Percentiles rank a stretch among this genome's conserved stretches.
These are phyloP conservation scores for Athalia rosae DNA, from an alignment of 2,888 invertebrate genomes.

Conservation along the genomic window DNA sequence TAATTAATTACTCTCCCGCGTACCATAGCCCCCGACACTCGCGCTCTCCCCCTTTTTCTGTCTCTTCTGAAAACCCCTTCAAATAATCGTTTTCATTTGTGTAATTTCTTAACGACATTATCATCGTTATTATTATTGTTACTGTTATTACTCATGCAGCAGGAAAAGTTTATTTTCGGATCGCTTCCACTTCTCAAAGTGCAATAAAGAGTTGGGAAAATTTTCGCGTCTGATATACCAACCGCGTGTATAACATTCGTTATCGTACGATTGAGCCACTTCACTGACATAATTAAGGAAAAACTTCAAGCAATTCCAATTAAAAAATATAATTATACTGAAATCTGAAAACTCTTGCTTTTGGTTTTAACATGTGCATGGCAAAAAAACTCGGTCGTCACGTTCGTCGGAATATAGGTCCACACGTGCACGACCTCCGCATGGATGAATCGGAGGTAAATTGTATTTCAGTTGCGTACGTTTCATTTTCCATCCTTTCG, in stretches of 20 bases:
- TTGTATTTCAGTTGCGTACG: no score
- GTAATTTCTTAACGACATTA: background rate
- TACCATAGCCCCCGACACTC: background rate
- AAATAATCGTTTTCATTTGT: conserved; percentile 20
- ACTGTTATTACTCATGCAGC: background rate
- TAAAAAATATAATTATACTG: conserved; percentile 33
- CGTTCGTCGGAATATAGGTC: no score
- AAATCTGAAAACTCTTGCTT: conserved; percentile 9
- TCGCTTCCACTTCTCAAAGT: background rate
- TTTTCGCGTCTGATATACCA: conserved; percentile 16
- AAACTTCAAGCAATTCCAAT: conserved; percentile 34
- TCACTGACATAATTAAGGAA: conserved; percentile 23
- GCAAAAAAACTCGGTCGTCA: background rate
- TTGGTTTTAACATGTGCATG: background rate
- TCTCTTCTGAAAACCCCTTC: background rate
- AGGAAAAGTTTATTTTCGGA: background rate
- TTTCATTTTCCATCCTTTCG: no score
- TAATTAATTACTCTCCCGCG: conserved; percentile 28
- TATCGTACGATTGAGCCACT: conserved; percentile 38
- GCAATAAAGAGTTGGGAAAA: background rate
- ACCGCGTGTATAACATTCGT: background rate
- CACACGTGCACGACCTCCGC: no score
- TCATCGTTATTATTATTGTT: background rate
- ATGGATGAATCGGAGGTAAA: no score
- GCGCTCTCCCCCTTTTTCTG: background rate